phyloP scores from a whole-genome alignment of 2,888 invertebrate species.

The Heliconius ethilla region DNA sequence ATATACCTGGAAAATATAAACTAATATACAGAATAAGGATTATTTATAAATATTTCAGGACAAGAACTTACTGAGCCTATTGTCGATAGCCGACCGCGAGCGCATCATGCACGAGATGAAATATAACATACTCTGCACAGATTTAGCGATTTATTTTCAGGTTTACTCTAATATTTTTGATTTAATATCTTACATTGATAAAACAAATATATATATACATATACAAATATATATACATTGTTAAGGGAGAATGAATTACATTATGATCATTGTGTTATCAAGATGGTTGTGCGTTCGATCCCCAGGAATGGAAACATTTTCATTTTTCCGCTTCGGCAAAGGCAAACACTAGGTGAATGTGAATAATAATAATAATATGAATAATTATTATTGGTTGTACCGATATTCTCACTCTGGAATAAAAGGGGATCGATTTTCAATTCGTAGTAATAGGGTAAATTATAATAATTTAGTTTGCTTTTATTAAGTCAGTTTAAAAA shows the following conservation, averaged over 20 bases:
- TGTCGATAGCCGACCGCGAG: constrained; percentile 64
- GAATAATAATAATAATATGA: background rate
- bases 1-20: background rate
- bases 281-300: too few relatives aligned
- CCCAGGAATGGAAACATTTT: too few relatives aligned
- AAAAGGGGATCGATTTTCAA: too few relatives aligned
- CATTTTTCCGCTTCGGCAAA: too few relatives aligned
- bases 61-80: constrained; percentile 73
- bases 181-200: background rate
- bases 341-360: background rate
- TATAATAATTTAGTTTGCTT: too few relatives aligned
- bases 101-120: constrained; percentile 78
- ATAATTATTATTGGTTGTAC: background rate
- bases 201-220: too few relatives aligned
- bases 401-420: too few relatives aligned
- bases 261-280: too few relatives aligned
- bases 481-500: too few relatives aligned
- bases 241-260: background rate
- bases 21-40: background rate
- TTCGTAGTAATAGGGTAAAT: too few relatives aligned
- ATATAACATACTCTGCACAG: constrained; percentile 82
- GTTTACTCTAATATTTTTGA: constrained; percentile 28
- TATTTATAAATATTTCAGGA: constrained; percentile 60
- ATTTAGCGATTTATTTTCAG: constrained; percentile 50
- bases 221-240: too few relatives aligned